Percentiles rank a stretch among this genome's conserved stretches.
Conservation (phyloP, 2,797 vertebrate species). For the Mustela erminea region DNA sequence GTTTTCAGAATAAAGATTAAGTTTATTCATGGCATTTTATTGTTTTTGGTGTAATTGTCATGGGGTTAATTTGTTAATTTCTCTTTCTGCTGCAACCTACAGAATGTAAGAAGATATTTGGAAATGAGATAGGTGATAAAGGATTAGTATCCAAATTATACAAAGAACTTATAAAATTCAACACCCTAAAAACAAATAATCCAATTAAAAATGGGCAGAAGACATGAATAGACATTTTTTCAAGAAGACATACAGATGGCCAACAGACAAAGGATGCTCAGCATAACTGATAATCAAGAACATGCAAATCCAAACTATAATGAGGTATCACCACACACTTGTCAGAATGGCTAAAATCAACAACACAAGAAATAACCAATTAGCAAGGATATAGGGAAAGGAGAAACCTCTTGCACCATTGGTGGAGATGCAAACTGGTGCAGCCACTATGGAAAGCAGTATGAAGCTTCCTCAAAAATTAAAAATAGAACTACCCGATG, state of each 20-base stretch:
- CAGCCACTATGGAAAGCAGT: too few relatives aligned
- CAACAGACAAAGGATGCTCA: too few relatives aligned
- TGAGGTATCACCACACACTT: too few relatives aligned
- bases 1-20: neutral
- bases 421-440: too few relatives aligned
- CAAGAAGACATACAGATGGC: too few relatives aligned
- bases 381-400: too few relatives aligned
- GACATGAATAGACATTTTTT: neutral
- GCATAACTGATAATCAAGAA: too few relatives aligned
- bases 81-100: neutral
- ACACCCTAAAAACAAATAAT: neutral
- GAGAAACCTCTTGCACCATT: too few relatives aligned
- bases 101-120: neutral
- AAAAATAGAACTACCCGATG: neutral
- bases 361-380: too few relatives aligned
- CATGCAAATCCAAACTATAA: too few relatives aligned
- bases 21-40: neutral
- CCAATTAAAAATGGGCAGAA: neutral
- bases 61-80: neutral
- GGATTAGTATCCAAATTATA: neutral
- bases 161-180: neutral
- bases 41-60: neutral
- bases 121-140: neutral
- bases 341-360: too few relatives aligned
- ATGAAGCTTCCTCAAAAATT: too few relatives aligned